Conservation (phyloP, 2,113 vertebrate species). For the Pseudolaguvia tuberculata region DNA sequence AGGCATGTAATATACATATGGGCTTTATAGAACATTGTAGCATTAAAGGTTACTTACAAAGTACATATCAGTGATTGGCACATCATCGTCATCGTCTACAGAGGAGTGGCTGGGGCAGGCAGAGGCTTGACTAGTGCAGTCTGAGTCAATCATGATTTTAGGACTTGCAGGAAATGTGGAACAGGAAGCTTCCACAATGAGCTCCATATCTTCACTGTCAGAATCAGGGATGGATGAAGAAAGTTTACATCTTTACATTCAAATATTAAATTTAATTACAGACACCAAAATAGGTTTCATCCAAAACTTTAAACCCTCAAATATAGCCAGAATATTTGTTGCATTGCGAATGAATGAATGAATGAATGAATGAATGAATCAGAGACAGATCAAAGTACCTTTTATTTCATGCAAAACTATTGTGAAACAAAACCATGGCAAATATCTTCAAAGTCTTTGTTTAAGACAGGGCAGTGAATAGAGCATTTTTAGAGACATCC, state of each 20-base stretch:
- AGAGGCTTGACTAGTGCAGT: conserved; percentile 80
- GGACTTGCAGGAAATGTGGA: conserved; percentile 55
- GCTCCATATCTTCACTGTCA: conserved; percentile 71
- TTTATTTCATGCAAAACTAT: too few species aligned
- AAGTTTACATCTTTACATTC: background rate
- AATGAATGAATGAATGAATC: too few species aligned
- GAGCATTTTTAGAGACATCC: too few species aligned
- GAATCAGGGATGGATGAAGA: background rate
- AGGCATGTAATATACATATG: background rate
- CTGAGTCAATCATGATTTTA: conserved; percentile 67
- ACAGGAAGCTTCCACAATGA: conserved; percentile 48
- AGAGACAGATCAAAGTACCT: too few species aligned
- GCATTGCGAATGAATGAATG: too few species aligned
- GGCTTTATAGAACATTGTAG: background rate
- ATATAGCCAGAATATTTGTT: background rate
- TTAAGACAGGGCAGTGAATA: too few species aligned
- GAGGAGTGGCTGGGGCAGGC: conserved; percentile 91
- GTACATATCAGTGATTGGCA: conserved; percentile 89
- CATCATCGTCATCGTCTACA: conserved; percentile 83
- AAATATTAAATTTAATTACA: background rate
- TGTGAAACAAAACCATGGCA: too few species aligned
- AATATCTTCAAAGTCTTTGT: too few species aligned
- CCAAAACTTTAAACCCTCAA: background rate
- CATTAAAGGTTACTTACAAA: conserved; percentile 77
- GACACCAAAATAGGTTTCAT: background rate